Evolutionary conservation across 2,113 vertebrate genomes (phyloP).

Genomic region (Stegastes partitus): DNA sequence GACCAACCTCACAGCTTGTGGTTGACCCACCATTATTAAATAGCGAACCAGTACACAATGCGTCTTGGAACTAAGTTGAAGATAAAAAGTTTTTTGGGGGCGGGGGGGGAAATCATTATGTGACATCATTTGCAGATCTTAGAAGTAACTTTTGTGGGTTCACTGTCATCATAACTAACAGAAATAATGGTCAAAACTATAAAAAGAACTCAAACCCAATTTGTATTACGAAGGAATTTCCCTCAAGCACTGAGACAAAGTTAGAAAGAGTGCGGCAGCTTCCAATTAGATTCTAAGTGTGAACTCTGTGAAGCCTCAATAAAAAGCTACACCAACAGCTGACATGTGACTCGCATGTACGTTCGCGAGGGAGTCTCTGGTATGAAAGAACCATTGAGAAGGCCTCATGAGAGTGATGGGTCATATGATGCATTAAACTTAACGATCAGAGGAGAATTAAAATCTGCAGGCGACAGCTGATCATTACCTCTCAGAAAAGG

Average conservation of each 20-base stretch:
- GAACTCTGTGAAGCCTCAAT: background rate
- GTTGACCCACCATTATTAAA: too few relatives aligned
- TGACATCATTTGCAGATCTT: background rate
- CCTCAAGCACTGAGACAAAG: background rate
- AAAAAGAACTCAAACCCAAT: background rate
- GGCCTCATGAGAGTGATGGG: conserved; percentile 12
- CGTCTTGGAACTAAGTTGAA: too few relatives aligned
- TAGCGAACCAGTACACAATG: too few relatives aligned
- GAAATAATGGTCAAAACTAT: background rate
- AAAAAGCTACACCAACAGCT: conserved; percentile 13
- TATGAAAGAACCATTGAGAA: conserved; percentile 43
- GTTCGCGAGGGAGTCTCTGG: background rate
- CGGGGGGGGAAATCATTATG: background rate
- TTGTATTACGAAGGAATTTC: background rate
- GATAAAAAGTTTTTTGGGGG: background rate
- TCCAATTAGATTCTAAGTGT: conserved; percentile 1
- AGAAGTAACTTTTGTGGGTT: background rate
- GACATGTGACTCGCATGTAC: conserved; percentile 42
- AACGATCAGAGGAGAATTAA: conserved; percentile 14
- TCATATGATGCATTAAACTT: conserved; percentile 43
- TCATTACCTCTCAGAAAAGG: conserved; percentile 4
- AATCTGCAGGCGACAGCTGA: conserved; percentile 6
- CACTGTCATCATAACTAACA: background rate
- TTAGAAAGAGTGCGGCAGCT: background rate
- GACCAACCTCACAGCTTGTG: too few relatives aligned